Percentiles rank a stretch among this genome's conserved stretches.
phyloP scores from a whole-genome alignment of 1,140 invertebrate species.

The Yoshiicerus persimilis region DNA sequence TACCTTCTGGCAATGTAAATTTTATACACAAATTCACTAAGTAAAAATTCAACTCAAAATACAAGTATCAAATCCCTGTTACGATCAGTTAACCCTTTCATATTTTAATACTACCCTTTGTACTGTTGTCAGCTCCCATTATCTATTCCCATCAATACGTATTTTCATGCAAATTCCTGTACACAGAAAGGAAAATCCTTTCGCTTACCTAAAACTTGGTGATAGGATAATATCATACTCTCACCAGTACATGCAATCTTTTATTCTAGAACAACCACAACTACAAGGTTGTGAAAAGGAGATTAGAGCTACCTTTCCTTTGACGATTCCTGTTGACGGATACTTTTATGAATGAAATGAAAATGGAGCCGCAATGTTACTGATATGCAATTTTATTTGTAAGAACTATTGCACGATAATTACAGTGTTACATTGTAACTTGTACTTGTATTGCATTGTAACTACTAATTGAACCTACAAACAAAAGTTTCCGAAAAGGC shows the following conservation, averaged over 20 bases:
- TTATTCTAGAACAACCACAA: not conserved
- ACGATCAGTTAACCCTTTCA: not conserved
- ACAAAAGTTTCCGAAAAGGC: too few species aligned
- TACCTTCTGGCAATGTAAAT: not conserved
- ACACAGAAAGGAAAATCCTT: not conserved
- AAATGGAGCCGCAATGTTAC: too few species aligned
- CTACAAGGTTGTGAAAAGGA: not conserved
- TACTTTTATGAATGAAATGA: not conserved
- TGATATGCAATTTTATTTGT: too few species aligned
- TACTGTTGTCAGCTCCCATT: not conserved
- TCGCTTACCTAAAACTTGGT: not conserved
- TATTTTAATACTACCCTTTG: too few species aligned
- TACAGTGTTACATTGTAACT: too few species aligned
- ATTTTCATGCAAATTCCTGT: not conserved
- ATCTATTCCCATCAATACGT: too few species aligned
- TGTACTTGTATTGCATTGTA: too few species aligned
- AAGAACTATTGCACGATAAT: too few species aligned
- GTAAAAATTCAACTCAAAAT: not conserved
- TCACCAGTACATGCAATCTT: not conserved
- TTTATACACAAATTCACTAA: not conserved
- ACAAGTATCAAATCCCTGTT: not conserved
- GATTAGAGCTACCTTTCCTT: not conserved
- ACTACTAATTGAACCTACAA: too few species aligned
- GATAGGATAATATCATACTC: not conserved
- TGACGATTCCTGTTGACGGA: not conserved